Base-by-base conservation (phyloP, 2,888 invertebrate genomes). In the Aethes cnicana region DNA sequence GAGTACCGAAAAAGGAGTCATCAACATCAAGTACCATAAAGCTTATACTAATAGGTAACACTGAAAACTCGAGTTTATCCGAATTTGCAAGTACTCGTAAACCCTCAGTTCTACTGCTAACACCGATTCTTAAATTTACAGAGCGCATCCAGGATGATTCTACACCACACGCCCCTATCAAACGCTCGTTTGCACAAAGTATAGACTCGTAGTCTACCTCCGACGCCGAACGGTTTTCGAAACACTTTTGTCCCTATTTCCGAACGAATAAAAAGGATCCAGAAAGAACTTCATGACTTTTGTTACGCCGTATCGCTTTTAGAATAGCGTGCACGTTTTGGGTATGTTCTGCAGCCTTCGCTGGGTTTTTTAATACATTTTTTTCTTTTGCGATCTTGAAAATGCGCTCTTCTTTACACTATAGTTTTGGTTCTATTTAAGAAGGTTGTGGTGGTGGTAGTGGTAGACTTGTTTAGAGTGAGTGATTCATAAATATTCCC, bases 171-270 rank as follows among this genome's bases (percentile, higher is more conserved):
- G 66, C 77, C 77, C 79, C 74, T 82, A 84, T 87, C 84, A 86
- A 84, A 84, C 73, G 74, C 82, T 86, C 86, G 84, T 87, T 86
- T 85, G 81, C 79, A 77, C 80, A 81, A 83, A 82, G 81, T 81
- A 84, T 81, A 78, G 80, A 83, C 74, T 79, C 72, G 57, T 75
- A 81, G 81, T 82, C 77, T 81, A 81, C 81, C 77, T 74, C 66
- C 68, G 71, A 74, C 66, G 73, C 67, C 75, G 73, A 78, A 80
- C 77, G 79, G 80, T 79, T 81, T 81, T 84, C 70, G 75, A 81
- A 82, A 84, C 82, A 82, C 82, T 84, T 81, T 82, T 81, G 52
- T 79, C 80, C 81, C 79, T 79, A 81, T 86, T 85, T 77, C 79
- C 74, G 76, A 77, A 79, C 74, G 79, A 83, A 83, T 84, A 85